Conservation (phyloP, 2,888 invertebrate genomes). For the Salpingus planirostris region DNA sequence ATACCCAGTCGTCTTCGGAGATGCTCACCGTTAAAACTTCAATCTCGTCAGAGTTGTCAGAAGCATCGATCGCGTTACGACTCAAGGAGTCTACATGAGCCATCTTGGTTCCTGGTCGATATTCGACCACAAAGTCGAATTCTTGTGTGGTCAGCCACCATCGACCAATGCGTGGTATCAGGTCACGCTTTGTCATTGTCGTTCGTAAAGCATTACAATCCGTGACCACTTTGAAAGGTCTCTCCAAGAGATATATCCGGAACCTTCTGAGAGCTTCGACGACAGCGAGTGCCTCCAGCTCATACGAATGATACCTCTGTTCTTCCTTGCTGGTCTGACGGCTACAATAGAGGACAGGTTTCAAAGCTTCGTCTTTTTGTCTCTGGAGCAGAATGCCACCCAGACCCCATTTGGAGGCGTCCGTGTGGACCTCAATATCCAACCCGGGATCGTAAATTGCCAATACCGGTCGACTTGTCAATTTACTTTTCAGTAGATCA, state of each 20-base stretch:
- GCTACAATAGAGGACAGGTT: conserved; percentile 8
- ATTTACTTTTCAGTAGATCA: conserved; percentile 1
- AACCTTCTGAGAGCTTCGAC: conserved; percentile 8
- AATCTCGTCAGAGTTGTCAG: conserved; percentile 5
- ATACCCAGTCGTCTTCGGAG: no score
- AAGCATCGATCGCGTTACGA: conserved; percentile 15
- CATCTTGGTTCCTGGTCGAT: conserved; percentile 15
- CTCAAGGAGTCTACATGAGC: conserved; percentile 15
- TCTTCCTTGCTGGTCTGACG: conserved; percentile 9
- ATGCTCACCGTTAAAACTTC: conserved; percentile 12
- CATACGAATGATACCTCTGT: conserved; percentile 6
- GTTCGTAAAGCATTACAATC: conserved; percentile 13
- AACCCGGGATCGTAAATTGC: conserved; percentile 5
- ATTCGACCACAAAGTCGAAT: conserved; percentile 16
- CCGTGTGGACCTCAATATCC: conserved; percentile 11
- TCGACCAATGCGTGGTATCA: conserved; percentile 10
- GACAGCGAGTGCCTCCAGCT: conserved; percentile 9
- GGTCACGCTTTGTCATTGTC: conserved; percentile 4
- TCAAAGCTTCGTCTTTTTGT: conserved; percentile 5
- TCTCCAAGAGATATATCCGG: conserved; percentile 15
- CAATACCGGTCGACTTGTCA: conserved; percentile 5
- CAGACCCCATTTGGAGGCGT: conserved; percentile 4
- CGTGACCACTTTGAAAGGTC: conserved; percentile 10
- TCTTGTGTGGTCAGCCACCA: conserved; percentile 13
- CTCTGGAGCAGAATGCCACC: conserved; percentile 6